Evolutionary conservation across 2,113 vertebrate genomes (phyloP), one percentile per base, ranked within the genome.

Genomic region (Psittacula cyanocephala): DNA sequence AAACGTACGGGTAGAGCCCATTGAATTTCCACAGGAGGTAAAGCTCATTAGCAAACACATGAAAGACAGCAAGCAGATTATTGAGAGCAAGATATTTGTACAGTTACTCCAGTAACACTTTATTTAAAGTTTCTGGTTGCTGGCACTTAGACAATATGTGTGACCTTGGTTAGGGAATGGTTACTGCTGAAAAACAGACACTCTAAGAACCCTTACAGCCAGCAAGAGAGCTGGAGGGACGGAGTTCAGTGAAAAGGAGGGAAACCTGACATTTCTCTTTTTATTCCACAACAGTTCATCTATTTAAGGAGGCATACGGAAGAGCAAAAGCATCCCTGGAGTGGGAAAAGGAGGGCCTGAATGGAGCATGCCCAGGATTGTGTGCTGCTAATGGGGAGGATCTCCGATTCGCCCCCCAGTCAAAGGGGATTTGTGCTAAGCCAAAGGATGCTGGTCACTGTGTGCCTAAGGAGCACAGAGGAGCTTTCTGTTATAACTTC

Each of bases 61-160:
- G 93, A 95, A 96, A 95, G 97, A 97, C 95, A 91, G 95, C 1
- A 29, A 96, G 84, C 97, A 96, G 97, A 96, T 93, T 95, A 89
- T 84, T 91, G 91, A 89, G 20, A 65, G 77, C 94, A 90, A 90
- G 81, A 28, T 70, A 79, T 81, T 91, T 95, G 95, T 80, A n/a
- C 50, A 35, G 81, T 92, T 81, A 67, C 81, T 93, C 94, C 88
- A 96, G 89, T 43, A 60, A 86, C 76, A 82, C 89, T 96, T 92
- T 86, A 82, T 39, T 89, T 72, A 76, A 94, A 63, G 79, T 89
- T 88, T 86, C 35, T 53, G 88, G 91, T 67, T 55, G 79, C 91
- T 84, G 95, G 95, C 96, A 79, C 80, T 93, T 64, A 31, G 74
- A 86, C 88, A 86, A 43, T 9, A 13, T 53, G 52, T 67, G 88